Base-by-base conservation (phyloP, 2,113 vertebrate species). In the Salminus brasiliensis region DNA sequence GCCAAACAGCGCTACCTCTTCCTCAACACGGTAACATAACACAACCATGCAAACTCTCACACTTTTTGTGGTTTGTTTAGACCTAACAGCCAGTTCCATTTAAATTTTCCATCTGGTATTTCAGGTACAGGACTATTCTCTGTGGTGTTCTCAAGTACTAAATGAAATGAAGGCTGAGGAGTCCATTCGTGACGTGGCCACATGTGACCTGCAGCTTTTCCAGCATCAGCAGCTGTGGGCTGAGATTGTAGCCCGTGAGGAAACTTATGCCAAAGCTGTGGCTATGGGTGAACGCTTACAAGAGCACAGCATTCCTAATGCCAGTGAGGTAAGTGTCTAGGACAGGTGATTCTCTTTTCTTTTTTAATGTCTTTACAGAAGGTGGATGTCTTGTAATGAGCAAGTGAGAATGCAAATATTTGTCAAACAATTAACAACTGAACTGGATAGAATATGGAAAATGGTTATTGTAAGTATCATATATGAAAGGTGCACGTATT, bases 191-290 rank as follows among this genome's bases (percentile, higher is more conserved):
- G 93, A 95, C 41, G 86, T 93, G 57, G 83, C 89, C n/a, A 91
- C 91, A 0, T 90, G 90, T 30, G 89, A 85, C 39, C 87, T 95
- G 43, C 92, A 91, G 76, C 89, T 95, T 43, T 89, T 85, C 0
- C 87, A 92, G 73, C 96, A 97, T 68, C 94, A 92, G 34, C 92
- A 94, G 81, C 92, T 98, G 1, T 89, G 90, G 89, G 90, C 93
- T 0, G 91, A 96, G 88, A 94, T 96, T 11, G 90, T 94, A 72
- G 91, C 93, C 36, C 83, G 84, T 15, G 92, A 95, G 71, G 91
- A 94, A 71, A 91, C 90, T 2, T 92, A 93, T 36, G 85, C 83
- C 3, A 90, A 47, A 1, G 88, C 92, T 0, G 0, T 90, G 67
- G 86, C 88, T 82, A 79, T 94, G 59, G 96, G 95, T 9, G 88